Evolutionary conservation across 2,888 invertebrate genomes (phyloP), one percentile per base, ranked within the genome.

Genomic region (Carpatolechia fugitivella): DNA sequence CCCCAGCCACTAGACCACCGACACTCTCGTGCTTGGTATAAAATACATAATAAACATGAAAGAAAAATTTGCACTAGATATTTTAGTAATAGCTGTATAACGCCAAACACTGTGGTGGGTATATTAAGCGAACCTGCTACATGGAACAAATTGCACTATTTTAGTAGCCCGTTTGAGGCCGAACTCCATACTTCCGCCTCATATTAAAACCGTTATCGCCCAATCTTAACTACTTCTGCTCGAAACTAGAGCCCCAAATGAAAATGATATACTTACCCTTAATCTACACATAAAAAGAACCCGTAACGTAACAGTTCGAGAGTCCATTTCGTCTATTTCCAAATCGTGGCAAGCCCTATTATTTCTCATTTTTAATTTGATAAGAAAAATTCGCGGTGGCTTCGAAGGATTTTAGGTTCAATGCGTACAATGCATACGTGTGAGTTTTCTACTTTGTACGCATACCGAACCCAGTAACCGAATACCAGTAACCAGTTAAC

Each of bases 141-240:
- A 64, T 56, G 66, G 72, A 79, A 82, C 78, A 82, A 80, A 83
- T 82, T 76, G 76, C 75, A 72, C 74, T 74, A 79, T 83, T 82
- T 76, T 71, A 75, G 72, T 70, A 64, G 70, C 67, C 71, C 66
- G 68, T 74, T 66, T 72, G 71, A 57, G 74, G 71, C 79, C 74
- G 68, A 67, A 73, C 72, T 70, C 63, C 63, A 66, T 71, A 73
- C 79, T 89, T 88, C 89, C 89, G 89, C 80, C 87, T 88, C 85
- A 81, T 89, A 90, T 89, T 88, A 89, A 88, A 85, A 81, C 78
- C 65, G 76, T 83, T 89, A 90, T 90, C 89, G 85, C 62, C 60
- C 76, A 74, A 89, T 90, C 89, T 89, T 85, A 89, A 89, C 89
- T 84, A 72, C 85, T 80, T 73, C 74, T 84, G 84, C 86, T 89